Conservation (phyloP, 2,113 vertebrate genomes). For the Sebastes schlegelii region DNA sequence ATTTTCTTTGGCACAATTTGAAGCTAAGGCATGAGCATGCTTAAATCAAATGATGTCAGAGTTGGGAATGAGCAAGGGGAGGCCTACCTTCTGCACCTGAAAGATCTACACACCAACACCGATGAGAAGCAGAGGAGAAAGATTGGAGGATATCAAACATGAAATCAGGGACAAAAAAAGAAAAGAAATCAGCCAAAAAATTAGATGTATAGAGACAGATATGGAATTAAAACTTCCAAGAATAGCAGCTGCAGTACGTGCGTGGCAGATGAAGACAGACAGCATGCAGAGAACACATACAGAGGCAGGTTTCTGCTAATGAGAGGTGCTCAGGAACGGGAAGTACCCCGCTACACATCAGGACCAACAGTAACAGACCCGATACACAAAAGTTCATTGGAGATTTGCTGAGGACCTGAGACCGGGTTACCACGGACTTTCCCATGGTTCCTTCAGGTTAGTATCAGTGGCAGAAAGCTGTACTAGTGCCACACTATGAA, state of each 20-base stretch:
- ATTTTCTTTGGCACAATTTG: not conserved
- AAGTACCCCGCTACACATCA: not conserved
- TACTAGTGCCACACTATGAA: not conserved
- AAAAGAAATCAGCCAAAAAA: constrained; percentile 9
- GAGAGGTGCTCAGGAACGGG: constrained; percentile 36
- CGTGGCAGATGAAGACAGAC: not conserved
- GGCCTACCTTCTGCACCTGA: constrained; percentile 98
- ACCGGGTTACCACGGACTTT: not conserved
- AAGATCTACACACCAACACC: constrained; percentile 88
- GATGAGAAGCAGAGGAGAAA: constrained; percentile 46
- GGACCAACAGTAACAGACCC: constrained; percentile 23
- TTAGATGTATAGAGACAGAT: not conserved
- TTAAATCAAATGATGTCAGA: constrained; percentile 11
- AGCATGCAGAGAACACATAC: not conserved
- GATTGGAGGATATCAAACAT: constrained; percentile 25
- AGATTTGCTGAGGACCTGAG: constrained; percentile 22
- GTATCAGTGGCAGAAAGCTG: constrained; percentile 23
- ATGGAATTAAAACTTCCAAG: not conserved
- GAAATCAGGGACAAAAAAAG: not conserved
- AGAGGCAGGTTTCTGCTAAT: constrained; percentile 15
- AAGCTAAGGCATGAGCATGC: not conserved
- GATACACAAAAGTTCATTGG: constrained; percentile 27
- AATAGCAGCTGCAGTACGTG: not conserved
- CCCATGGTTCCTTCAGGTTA: constrained; percentile 26
- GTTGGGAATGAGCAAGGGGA: constrained; percentile 36